These are phyloP conservation scores for Lepidostoma basale DNA, from an alignment of 1,140 invertebrate species.

Conservation along the genomic window DNA sequence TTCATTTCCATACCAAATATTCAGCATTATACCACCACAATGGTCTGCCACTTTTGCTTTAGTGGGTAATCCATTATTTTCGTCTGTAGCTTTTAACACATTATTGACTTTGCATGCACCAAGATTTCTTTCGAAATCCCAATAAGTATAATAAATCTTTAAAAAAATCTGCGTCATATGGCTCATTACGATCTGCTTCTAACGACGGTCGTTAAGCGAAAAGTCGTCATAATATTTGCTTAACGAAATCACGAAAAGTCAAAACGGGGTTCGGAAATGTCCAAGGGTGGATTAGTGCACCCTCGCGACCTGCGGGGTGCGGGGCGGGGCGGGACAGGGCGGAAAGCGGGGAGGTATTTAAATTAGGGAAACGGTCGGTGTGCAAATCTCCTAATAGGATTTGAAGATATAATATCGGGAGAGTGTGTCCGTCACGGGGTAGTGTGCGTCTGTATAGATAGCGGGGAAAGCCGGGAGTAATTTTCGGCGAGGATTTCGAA, in stretches of 20 bases:
- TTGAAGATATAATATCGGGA: conserved; percentile 44
- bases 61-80: no score
- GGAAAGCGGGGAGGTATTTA: conserved; percentile 37
- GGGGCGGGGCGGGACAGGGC: background rate
- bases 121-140: no score
- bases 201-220: conserved; percentile 21
- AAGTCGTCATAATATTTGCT: conserved; percentile 27
- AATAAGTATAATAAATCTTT: no score
- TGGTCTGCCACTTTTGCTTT: no score
- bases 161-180: conserved; percentile 10
- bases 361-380: conserved; percentile 46
- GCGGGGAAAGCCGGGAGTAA: conserved; percentile 27
- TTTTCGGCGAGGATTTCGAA: conserved; percentile 43
- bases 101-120: no score
- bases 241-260: conserved; percentile 46
- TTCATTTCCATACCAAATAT: no score
- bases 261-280: conserved; percentile 40
- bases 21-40: no score
- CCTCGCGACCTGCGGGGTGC: conserved; percentile 5
- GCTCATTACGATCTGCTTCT: conserved; percentile 15
- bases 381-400: conserved; percentile 47
- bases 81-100: no score
- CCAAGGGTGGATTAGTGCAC: conserved; percentile 43
- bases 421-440: conserved; percentile 42
- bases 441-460: conserved; percentile 23